A percentile compares a stretch with the other conserved stretches of the same genome.
phyloP scores from a whole-genome alignment of 2,113 vertebrate species.

The Thinocorus orbignyianus region DNA sequence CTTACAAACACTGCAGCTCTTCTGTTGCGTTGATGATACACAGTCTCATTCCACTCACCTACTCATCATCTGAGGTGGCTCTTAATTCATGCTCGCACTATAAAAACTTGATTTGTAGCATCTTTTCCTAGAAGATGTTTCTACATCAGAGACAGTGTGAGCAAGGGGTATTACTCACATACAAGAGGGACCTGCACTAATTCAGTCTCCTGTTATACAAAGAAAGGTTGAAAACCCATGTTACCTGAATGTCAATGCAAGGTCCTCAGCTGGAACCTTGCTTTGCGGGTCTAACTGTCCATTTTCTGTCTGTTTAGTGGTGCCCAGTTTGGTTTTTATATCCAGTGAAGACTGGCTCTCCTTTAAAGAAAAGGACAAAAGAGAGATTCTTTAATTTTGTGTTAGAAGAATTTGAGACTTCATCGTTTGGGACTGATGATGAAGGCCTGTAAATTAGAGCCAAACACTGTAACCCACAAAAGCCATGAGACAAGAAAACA shows the following conservation, averaged over 20 bases:
- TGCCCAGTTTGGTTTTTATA: conserved; percentile 86
- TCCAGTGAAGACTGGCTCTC: conserved; percentile 90
- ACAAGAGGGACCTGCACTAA: neutral
- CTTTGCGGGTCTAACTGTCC: conserved; percentile 86
- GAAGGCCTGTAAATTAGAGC: neutral
- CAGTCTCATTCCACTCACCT: neutral
- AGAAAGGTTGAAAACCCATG: neutral
- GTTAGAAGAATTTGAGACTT: neutral
- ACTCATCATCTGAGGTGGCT: neutral
- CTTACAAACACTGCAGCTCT: neutral
- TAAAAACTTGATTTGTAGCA: neutral
- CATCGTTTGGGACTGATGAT: neutral
- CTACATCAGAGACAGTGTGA: neutral
- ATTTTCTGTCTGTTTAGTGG: conserved; percentile 88
- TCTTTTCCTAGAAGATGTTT: neutral
- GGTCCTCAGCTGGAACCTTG: conserved; percentile 88
- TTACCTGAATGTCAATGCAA: conserved; percentile 89
- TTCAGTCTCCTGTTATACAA: neutral
- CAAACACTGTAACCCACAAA: neutral
- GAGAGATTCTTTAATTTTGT: neutral
- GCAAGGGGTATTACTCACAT: neutral
- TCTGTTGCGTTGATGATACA: neutral
- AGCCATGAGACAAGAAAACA: conserved; percentile 38
- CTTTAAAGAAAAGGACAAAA: conserved; percentile 61
- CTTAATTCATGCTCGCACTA: neutral